These are phyloP conservation scores for Diplogasteroides magnus DNA, from an alignment of 1,140 invertebrate species.

Conservation along the genomic window DNA sequence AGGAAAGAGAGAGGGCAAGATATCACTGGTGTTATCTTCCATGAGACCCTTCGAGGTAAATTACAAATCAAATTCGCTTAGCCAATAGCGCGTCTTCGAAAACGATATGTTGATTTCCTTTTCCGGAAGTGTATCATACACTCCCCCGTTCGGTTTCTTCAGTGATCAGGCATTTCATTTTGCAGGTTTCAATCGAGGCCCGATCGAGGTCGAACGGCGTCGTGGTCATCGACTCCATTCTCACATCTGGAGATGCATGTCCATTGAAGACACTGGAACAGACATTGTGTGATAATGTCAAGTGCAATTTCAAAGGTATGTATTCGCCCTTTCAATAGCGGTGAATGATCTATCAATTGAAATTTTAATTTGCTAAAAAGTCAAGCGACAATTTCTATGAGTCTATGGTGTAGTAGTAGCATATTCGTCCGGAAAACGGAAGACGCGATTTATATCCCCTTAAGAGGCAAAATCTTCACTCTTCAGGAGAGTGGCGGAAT, in stretches of 20 bases:
- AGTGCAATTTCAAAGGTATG: slow-evolving; percentile 17
- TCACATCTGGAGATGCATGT: slow-evolving; percentile 17
- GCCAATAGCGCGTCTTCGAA: too few species aligned
- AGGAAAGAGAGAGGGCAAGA: slow-evolving; percentile 10
- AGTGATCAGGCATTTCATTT: too few species aligned
- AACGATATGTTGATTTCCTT: slow-evolving; percentile 5
- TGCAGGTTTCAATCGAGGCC: slow-evolving; percentile 21
- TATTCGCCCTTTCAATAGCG: too few species aligned
- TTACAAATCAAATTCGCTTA: too few species aligned
- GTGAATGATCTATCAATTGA: background rate
- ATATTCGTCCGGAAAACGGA: too few species aligned
- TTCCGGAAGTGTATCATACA: slow-evolving; percentile 15
- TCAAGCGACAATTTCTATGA: slow-evolving; percentile 11
- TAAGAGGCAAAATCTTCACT: too few species aligned
- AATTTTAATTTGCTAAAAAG: slow-evolving; percentile 2
- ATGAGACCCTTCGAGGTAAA: slow-evolving; percentile 12
- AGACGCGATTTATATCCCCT: too few species aligned
- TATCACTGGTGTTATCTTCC: slow-evolving; percentile 8
- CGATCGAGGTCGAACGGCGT: slow-evolving; percentile 11
- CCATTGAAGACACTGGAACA: slow-evolving; percentile 22
- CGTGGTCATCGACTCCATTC: slow-evolving; percentile 15
- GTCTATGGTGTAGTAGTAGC: too few species aligned
- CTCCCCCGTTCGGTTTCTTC: too few species aligned
- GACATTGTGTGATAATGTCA: slow-evolving; percentile 20
- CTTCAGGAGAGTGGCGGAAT: too few species aligned